These are phyloP conservation scores for Drosophila setosimentum DNA, from an alignment of 2,888 invertebrate genomes.

Conservation along the genomic window DNA sequence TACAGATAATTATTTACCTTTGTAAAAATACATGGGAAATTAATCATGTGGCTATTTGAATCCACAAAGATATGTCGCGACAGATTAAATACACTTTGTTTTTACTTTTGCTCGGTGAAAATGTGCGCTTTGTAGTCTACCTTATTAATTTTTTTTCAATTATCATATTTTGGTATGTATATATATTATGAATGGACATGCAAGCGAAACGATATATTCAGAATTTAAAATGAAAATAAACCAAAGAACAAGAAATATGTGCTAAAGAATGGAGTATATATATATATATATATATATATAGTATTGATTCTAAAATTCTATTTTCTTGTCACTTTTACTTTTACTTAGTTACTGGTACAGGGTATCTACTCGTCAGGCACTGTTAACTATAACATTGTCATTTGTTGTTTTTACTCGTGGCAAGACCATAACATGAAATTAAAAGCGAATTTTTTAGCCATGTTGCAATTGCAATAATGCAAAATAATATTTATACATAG, in stretches of 20 bases:
- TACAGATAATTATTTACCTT: not conserved
- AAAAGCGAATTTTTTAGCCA: constrained; percentile 18
- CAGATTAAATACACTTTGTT: not conserved
- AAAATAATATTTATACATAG: constrained; percentile 10
- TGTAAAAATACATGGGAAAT: not conserved
- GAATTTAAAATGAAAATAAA: constrained; percentile 44
- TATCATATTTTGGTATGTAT: too few species aligned
- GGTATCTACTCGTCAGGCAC: not conserved
- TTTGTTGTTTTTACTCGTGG: not conserved
- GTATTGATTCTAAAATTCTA: not conserved
- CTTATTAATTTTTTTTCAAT: not conserved
- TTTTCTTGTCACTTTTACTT: not conserved
- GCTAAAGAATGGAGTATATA: too few species aligned
- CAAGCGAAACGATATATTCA: constrained; percentile 4
- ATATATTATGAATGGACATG: not conserved
- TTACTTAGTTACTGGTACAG: not conserved
- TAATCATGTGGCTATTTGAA: not conserved
- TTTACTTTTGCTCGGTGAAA: not conserved
- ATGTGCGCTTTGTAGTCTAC: not conserved
- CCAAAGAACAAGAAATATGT: not conserved
- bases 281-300: not conserved
- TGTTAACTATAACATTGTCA: not conserved
- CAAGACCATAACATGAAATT: constrained; percentile 20
- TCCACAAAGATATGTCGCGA: not conserved
- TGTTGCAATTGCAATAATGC: constrained; percentile 26